Evolutionary conservation across 2,888 invertebrate species (phyloP).

Genomic region (Belgica antarctica): DNA sequence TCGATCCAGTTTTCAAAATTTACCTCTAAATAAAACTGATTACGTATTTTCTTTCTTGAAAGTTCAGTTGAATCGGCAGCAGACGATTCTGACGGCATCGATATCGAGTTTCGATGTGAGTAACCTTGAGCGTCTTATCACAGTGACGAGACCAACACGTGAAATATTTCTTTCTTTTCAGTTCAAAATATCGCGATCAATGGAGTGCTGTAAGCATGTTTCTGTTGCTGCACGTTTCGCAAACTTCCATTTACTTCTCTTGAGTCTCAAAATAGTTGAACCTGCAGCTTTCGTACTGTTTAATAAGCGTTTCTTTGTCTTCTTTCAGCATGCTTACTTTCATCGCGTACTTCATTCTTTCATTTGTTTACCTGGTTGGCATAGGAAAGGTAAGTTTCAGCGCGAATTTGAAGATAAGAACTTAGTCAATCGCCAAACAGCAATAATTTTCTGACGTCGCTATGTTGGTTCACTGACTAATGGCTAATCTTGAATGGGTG

Average conservation of each 20-base stretch:
- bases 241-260: slow-evolving; percentile 98
- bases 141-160: background rate
- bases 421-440: no score
- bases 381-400: slow-evolving; percentile 29
- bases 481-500: no score
- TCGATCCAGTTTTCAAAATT: no score
- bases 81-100: slow-evolving; percentile 37
- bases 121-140: background rate
- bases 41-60: background rate
- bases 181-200: slow-evolving; percentile 27
- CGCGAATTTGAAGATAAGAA: no score
- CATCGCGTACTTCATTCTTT: slow-evolving; percentile 17
- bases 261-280: slow-evolving; percentile 64
- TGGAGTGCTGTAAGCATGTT: no score
- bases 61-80: slow-evolving; percentile 21
- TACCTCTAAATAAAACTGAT: background rate
- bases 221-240: slow-evolving; percentile 98
- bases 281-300: slow-evolving; percentile 66
- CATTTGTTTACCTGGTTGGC: background rate
- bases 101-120: slow-evolving; percentile 28
- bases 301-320: slow-evolving; percentile 77
- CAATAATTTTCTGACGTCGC: no score
- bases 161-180: background rate
- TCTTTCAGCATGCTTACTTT: slow-evolving; percentile 63
- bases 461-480: no score